Base-by-base conservation (phyloP, 1,140 invertebrate species). In the Coenobita brevimanus region DNA sequence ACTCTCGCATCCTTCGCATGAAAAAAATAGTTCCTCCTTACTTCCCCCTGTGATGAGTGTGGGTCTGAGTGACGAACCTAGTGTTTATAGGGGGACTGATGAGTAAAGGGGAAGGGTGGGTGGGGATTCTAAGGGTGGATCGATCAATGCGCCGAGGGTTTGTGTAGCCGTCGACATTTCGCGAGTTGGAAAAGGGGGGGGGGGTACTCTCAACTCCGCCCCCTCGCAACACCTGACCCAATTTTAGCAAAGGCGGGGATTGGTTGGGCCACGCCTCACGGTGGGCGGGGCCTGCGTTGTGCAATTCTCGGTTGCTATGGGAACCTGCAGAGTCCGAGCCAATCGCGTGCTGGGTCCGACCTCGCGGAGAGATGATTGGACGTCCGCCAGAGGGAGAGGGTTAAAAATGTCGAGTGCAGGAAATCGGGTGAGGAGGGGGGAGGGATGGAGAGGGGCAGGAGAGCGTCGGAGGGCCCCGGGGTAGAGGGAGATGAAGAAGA, bases 341-440 rank as follows among this genome's bases (percentile, higher is more conserved):
- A 89, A 89, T 84, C 38, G 82, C 81, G 50, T 36, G 36, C 36
- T 33, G 21, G 13, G 75, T 43, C 71, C 43, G 13, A 81, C 62
- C 57, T 80, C 57, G 64, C 73, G 81, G 88, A 81, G 73, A 60
- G 82, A 54, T 54, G 88, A 89, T 89, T 89, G 88, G 88, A 80
- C 88, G 73, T 36, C 78, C 60, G 82, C 88, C 88, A 89, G 82
- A 43, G 76, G n/a, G n/a, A 81, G 81, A 64, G 82, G 82, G 88
- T 89, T 89, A 89, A 89, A 89, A 89, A 89, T 89, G 88, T 83
- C 82, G 82, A 89, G 88, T 89, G 88, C 88, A 89, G 88, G 88
- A 89, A 89, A 89, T 83, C 88, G 85, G 62, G 43, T 50, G 76
- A 85, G 62, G 43, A 57, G 76, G 84, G 73, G 75, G 76, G 82